phyloP scores from a whole-genome alignment of 1,140 invertebrate species.

The Hydropsyche tenuis region DNA sequence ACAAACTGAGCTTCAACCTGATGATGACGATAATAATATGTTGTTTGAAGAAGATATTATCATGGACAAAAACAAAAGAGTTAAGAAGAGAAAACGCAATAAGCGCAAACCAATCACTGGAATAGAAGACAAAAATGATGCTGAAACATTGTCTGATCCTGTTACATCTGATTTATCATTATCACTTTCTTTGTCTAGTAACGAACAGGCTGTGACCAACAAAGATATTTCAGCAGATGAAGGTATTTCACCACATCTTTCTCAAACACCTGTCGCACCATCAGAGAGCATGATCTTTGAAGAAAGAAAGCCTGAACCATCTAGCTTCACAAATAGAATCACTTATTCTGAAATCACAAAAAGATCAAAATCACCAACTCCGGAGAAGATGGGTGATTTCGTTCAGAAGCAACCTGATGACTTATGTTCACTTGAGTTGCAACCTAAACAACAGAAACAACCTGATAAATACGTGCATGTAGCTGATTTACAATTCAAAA shows the following conservation, averaged over 20 bases:
- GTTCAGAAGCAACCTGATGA: slow-evolving; percentile 11
- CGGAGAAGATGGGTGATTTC: slow-evolving; percentile 51
- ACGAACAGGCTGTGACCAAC: slow-evolving; percentile 53
- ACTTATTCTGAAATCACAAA: slow-evolving; percentile 62
- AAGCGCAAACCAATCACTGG: slow-evolving; percentile 50
- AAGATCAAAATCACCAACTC: slow-evolving; percentile 60
- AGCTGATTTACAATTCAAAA: slow-evolving; percentile 45
- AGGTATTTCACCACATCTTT: slow-evolving; percentile 54
- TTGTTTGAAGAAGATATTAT: slow-evolving; percentile 47
- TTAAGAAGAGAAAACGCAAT: slow-evolving; percentile 58
- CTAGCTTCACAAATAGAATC: slow-evolving; percentile 51
- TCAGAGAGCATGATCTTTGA: neutral
- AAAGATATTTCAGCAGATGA: slow-evolving; percentile 60
- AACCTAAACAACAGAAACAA: slow-evolving; percentile 46
- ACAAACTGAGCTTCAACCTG: slow-evolving; percentile 5
- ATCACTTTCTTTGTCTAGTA: slow-evolving; percentile 58
- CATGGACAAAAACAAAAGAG: slow-evolving; percentile 56
- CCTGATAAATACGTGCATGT: slow-evolving; percentile 41
- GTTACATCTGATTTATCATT: slow-evolving; percentile 60
- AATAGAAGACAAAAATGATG: slow-evolving; percentile 52
- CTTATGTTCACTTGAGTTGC: neutral
- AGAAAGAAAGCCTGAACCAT: neutral
- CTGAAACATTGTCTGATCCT: slow-evolving; percentile 62
- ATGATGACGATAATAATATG: slow-evolving; percentile 44
- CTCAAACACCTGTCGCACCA: slow-evolving; percentile 23